Conservation (phyloP, 2,888 invertebrate genomes). For the Sylvicola cinctus region DNA sequence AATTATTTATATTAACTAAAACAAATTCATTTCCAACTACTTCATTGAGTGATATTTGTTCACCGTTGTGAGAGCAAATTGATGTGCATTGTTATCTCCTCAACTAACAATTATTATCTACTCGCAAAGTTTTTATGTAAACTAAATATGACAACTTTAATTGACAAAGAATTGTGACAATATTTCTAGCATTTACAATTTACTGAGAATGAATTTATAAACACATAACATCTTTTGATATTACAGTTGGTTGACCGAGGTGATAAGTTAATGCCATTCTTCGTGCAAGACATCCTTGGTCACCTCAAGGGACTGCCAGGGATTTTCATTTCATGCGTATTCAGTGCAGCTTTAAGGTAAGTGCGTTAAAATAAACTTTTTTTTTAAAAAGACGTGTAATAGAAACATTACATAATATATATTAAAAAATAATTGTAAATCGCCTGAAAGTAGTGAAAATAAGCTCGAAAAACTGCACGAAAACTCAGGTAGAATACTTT, state of each 20-base stretch:
- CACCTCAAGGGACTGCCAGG: slow-evolving; percentile 33
- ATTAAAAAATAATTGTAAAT: no score
- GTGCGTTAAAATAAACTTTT: not conserved
- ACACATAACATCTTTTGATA: not conserved
- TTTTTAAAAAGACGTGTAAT: no score
- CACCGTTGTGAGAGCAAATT: not conserved
- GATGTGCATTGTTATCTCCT: no score
- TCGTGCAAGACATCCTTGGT: slow-evolving; percentile 32
- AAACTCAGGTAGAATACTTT: not conserved
- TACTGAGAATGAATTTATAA: not conserved
- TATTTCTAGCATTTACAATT: no score
- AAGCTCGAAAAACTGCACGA: not conserved
- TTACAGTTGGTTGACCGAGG: slow-evolving; percentile 17
- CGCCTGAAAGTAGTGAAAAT: not conserved
- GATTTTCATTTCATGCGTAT: slow-evolving; percentile 37
- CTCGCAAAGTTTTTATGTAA: no score
- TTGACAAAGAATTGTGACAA: no score
- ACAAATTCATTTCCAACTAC: no score
- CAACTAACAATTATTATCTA: no score
- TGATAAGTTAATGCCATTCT: slow-evolving; percentile 32
- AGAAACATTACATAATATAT: no score
- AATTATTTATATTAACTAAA: no score
- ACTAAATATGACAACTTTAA: no score
- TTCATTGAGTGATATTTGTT: not conserved
- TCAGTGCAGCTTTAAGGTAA: slow-evolving; percentile 34